Evolutionary conservation across 2,797 vertebrate species (phyloP).

Genomic region (Semotilus atromaculatus): DNA sequence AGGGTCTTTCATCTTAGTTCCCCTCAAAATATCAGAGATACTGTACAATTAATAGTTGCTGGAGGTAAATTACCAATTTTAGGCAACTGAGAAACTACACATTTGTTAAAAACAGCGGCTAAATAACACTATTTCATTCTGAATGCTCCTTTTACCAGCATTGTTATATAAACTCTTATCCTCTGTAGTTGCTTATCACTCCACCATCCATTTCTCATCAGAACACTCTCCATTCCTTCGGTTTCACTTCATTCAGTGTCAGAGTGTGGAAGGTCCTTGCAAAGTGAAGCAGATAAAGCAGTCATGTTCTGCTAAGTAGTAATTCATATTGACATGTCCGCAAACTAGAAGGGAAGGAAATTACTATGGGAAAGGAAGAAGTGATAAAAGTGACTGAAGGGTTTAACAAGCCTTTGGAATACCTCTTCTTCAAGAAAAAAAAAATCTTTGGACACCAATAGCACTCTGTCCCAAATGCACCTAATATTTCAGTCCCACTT

Average conservation of each 20-base stretch:
- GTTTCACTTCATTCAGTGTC: constrained; percentile 18
- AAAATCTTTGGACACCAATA: constrained; percentile 24
- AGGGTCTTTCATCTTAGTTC: not conserved
- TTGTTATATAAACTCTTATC: not conserved
- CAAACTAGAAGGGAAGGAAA: constrained; percentile 43
- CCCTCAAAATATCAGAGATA: not conserved
- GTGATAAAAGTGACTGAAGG: constrained; percentile 51
- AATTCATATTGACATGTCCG: constrained; percentile 47
- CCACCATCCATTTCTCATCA: not conserved
- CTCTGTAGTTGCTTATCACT: not conserved
- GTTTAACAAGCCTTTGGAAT: constrained; percentile 32
- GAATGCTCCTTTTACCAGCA: not conserved
- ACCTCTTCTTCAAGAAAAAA: constrained; percentile 6
- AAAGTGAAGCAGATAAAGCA: constrained; percentile 53
- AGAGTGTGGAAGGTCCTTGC: constrained; percentile 39
- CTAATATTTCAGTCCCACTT: not conserved
- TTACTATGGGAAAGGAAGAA: constrained; percentile 29
- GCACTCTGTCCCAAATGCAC: not conserved
- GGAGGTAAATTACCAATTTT: not conserved
- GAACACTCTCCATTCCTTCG: not conserved
- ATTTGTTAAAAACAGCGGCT: not conserved
- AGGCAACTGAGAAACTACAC: not conserved
- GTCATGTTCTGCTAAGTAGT: constrained; percentile 28
- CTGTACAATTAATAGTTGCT: not conserved
- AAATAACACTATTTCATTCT: not conserved